A percentile compares a stretch with the other conserved stretches of the same genome.
Conservation (phyloP, 1,140 invertebrate genomes). For the Drosophila azteca region DNA sequence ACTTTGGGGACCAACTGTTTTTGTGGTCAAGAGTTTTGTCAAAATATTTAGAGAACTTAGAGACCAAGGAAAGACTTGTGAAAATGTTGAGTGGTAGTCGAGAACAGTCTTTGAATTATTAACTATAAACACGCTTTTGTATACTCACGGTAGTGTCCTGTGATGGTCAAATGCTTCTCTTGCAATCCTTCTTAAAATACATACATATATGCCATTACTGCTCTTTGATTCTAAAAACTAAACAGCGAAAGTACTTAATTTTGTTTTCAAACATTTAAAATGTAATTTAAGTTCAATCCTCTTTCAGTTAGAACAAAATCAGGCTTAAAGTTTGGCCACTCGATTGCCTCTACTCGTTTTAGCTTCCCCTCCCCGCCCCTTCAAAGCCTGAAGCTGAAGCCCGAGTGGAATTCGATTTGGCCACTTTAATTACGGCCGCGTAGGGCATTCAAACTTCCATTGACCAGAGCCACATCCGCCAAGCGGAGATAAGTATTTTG, state of each 20-base stretch:
- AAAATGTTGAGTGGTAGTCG: no score
- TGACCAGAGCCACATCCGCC: constrained; percentile 24
- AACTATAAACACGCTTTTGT: no score
- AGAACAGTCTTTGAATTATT: no score
- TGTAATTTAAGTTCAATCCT: constrained; percentile 34
- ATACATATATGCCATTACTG: no score
- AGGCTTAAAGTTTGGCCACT: constrained; percentile 31
- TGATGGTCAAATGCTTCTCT: no score
- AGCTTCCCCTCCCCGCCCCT: constrained; percentile 9
- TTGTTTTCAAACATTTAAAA: neutral
- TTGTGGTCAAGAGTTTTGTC: neutral
- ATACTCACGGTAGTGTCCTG: no score
- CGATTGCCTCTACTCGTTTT: constrained; percentile 32
- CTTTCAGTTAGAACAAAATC: constrained; percentile 16
- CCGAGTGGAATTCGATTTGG: constrained; percentile 39
- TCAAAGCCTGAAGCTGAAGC: constrained; percentile 2
- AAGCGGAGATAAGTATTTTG: constrained; percentile 53
- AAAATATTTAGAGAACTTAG: neutral
- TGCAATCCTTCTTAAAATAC: no score
- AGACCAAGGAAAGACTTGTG: neutral
- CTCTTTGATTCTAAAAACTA: neutral
- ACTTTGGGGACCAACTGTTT: neutral
- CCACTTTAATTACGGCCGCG: constrained; percentile 56
- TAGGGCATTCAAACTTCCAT: constrained; percentile 45
- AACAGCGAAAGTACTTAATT: neutral